These are phyloP conservation scores for Numenius arquata DNA, from an alignment of 2,113 vertebrate species.

Conservation along the genomic window DNA sequence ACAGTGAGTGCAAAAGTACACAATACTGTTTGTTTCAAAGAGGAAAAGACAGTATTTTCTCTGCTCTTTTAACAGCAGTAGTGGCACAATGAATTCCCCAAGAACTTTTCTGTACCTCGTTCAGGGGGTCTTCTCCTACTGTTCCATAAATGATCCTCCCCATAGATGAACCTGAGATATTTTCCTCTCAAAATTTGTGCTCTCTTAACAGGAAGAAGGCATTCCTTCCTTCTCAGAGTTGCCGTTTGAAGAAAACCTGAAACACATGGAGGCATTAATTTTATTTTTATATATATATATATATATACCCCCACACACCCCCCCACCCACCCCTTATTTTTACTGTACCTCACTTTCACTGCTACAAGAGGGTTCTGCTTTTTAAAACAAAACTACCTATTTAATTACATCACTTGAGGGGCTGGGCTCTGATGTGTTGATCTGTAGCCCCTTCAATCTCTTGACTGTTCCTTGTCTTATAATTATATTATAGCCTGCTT, in stretches of 20 bases:
- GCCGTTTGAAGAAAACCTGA: neutral
- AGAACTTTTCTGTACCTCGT: neutral
- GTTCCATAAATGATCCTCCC: neutral
- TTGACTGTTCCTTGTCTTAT: neutral
- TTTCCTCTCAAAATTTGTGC: neutral
- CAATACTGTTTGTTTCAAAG: neutral
- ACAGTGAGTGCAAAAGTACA: neutral
- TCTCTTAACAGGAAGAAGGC: neutral
- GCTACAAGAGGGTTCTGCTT: neutral
- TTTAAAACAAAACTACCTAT: neutral
- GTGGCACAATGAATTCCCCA: neutral
- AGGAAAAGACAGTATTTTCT: neutral
- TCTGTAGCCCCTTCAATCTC: neutral
- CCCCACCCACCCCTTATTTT: neutral
- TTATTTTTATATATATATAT: neutral
- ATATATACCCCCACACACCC: neutral
- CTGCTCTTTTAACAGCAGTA: neutral
- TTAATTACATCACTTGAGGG: neutral
- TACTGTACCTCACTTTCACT: neutral
- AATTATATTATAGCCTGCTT: neutral
- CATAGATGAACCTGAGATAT: neutral
- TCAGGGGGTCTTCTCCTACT: neutral
- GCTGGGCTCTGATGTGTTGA: neutral
- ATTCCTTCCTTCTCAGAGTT: neutral
- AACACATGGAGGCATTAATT: neutral